phyloP scores from a whole-genome alignment of 2,797 vertebrate genomes.

The Phoeniculus purpureus region DNA sequence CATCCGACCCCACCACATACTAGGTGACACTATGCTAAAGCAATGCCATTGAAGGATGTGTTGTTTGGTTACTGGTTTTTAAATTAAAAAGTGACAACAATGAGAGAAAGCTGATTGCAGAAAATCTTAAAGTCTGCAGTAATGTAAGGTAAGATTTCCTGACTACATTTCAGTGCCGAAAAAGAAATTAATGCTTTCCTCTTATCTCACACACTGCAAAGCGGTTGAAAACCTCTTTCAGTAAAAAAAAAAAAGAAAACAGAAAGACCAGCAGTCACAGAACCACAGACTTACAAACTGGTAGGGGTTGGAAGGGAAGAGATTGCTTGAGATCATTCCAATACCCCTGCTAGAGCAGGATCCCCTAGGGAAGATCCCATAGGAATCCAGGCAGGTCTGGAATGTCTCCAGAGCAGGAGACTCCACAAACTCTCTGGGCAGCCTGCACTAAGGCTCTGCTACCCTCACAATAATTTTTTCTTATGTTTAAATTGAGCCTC shows the following conservation, averaged over 20 bases:
- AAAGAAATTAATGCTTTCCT: fast-evolving
- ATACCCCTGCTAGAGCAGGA: too few species aligned
- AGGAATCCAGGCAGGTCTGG: too few species aligned
- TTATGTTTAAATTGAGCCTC: too few species aligned
- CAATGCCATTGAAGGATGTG: fast-evolving
- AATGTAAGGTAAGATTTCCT: background rate
- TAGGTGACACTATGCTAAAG: background rate
- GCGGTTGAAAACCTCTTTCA: background rate
- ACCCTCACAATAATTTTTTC: too few species aligned
- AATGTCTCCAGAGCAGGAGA: too few species aligned
- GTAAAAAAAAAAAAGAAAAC: background rate
- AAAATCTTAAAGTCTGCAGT: background rate
- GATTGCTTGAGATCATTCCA: too few species aligned
- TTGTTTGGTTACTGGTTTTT: background rate
- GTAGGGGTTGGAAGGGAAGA: too few species aligned
- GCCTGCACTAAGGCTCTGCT: too few species aligned
- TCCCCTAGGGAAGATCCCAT: too few species aligned
- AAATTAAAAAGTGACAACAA: background rate
- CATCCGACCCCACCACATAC: too few species aligned
- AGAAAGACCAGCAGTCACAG: background rate
- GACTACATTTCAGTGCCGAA: fast-evolving
- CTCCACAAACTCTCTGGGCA: too few species aligned
- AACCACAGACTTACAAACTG: too few species aligned
- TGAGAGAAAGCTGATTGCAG: background rate
- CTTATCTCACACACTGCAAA: fast-evolving